Base-by-base conservation (phyloP, 1,140 invertebrate species). In the Drosophila lini region DNA sequence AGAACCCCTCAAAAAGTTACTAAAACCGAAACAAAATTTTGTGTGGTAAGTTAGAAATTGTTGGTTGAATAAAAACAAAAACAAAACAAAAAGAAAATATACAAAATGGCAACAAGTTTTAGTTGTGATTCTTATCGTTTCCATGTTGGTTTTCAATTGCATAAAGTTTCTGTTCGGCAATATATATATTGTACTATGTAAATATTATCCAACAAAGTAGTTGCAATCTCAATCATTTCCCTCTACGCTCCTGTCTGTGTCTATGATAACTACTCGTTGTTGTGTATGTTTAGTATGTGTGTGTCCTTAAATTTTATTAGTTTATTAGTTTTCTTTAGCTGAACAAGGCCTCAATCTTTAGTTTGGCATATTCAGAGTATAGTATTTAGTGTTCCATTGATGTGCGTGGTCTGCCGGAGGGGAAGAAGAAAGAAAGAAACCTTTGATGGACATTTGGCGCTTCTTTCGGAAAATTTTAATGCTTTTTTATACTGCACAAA, bases 11-110 rank as follows among this genome's bases (percentile, higher is more conserved):
- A 55, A 62, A 77, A 81, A 80, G 68, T 81, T 81, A 88, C 71
- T 81, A 67, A 79, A 88, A 86, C 79, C 81, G 83, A 88, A 79
- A 82, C 78, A 69, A 80, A 91, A 91, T 91, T 91, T 91, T 91
- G 91, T 91, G 91, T 91, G 91, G 91, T 91, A 91, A 91, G 91
- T 91, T 91, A 86, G 74, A 80, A 89, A 88, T 82, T 91, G 83
- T 90, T 91, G 81, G 76, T 90, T 90, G 68, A 82, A 74, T 59
- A 62, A 89, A 80, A 67, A 57, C 28, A 70, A 81, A 81, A 77
- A 47, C 45, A 22, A 48, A 74, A 61, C 64, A 56, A 48, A 52
- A 67, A 53, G 62, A 59, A 61, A 53, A 77, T 60, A 71, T 61
- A 71, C 40, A 74, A 70, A 61, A 42, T 48, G 64, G 64, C 67